Base-by-base conservation (phyloP, 2,888 invertebrate species). In the Hydrotaea cyrtoneurina region DNA sequence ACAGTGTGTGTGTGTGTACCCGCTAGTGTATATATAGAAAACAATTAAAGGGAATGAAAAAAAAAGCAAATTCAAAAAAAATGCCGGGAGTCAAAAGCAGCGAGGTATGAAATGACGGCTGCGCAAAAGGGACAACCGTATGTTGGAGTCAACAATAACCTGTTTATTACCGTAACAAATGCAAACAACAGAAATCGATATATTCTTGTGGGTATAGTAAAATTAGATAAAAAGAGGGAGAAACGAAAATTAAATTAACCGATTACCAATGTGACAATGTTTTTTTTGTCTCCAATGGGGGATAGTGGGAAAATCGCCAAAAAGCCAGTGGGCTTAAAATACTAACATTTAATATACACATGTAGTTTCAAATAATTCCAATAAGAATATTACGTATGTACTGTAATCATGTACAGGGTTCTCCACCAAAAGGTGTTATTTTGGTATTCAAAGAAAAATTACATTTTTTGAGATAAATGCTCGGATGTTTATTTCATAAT, bases 101-200 rank as follows among this genome's bases (percentile, higher is more conserved):
- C 50, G 46, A 10, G 26, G 53, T 3, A 46, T 59, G 3, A 77
- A 26, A 10, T 71, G 26, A 59, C 31, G 26, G n/a, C 26, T 26
- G 71, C 23, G 43, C 1, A 53, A 84, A 55, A 21, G 71, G 50
- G 81, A 76, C 39, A 74, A 64, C 7, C 13, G 55, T 26, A 59
- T 1, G 1, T 13, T 43, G 53, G 2, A 19, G 21, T 4, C 46
- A 43, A 23, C 19, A 82, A 76, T 53, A 77, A 74, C 72, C 79
- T 77, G 79, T 79, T 62, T 74, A 53, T 50, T 8, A 13, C 62
- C 57, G 23, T 55, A 59, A 39, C 43, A 3, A 79, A 81, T 73
- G 82, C 77, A 82, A 76, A 76, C 53, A 82, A 82, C 50, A 82
- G 85, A 82, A 85, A 80, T 71, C 73, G 80, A 82, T 82, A 82